phyloP scores from a whole-genome alignment of 2,797 vertebrate species.

The Chaenodraco wilsoni region DNA sequence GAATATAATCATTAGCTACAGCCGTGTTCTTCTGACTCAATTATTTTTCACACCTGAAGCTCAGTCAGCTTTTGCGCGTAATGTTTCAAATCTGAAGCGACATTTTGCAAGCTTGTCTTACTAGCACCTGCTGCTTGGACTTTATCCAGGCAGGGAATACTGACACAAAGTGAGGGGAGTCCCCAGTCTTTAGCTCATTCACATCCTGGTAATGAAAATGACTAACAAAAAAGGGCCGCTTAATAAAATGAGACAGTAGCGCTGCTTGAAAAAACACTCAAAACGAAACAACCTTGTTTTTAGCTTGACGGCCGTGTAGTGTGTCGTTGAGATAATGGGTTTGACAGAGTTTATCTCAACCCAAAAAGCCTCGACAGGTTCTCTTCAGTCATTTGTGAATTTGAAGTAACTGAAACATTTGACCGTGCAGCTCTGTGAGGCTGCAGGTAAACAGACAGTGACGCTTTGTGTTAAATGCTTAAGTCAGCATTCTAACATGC shows the following conservation, averaged over 20 bases:
- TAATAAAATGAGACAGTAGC: slow-evolving; percentile 34
- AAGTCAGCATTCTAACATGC: background rate
- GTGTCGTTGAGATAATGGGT: background rate
- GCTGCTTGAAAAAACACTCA: slow-evolving; percentile 17
- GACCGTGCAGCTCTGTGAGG: background rate
- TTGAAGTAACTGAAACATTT: background rate
- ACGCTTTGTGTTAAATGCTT: slow-evolving; percentile 3
- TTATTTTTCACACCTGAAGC: background rate
- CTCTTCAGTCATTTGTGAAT: background rate
- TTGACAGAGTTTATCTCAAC: background rate
- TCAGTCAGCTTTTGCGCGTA: slow-evolving; percentile 22
- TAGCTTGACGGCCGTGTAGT: background rate
- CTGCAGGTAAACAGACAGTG: background rate
- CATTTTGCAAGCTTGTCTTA: slow-evolving; percentile 53
- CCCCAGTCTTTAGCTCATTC: slow-evolving; percentile 55
- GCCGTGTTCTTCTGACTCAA: background rate
- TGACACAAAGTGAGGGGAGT: slow-evolving; percentile 43
- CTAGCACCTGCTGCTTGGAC: slow-evolving; percentile 61
- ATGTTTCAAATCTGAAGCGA: slow-evolving; percentile 38
- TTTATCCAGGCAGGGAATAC: slow-evolving; percentile 66
- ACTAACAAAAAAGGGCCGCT: slow-evolving; percentile 34
- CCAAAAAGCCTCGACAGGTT: background rate
- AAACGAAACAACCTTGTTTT: slow-evolving; percentile 10
- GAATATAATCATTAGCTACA: slow-evolving; percentile 6
- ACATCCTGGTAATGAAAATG: slow-evolving; percentile 45